A percentile compares a stretch with the other conserved stretches of the same genome.
phyloP scores from a whole-genome alignment of 2,888 invertebrate species.

The Strigamia transsilvanica region DNA sequence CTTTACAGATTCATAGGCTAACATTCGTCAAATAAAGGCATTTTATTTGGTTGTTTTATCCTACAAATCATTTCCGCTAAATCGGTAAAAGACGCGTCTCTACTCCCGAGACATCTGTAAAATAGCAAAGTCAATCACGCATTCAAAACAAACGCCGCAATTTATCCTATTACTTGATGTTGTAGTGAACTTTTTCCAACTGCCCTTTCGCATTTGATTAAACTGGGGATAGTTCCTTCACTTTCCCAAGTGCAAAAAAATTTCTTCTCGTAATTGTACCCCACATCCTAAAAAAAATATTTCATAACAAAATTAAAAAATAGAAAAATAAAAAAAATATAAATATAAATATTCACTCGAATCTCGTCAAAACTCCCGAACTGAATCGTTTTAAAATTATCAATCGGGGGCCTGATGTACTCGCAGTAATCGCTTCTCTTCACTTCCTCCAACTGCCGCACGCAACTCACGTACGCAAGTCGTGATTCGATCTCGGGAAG shows the following conservation, averaged over 20 bases:
- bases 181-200: constrained; percentile 51
- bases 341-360: constrained; percentile 67
- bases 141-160: not conserved
- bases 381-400: constrained; percentile 94
- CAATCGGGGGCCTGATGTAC: constrained; percentile 98
- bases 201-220: constrained; percentile 54
- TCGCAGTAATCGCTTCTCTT: constrained; percentile 97
- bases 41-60: constrained; percentile 65
- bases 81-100: constrained; percentile 75
- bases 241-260: constrained; percentile 86
- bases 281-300: constrained; percentile 73
- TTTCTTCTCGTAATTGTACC: constrained; percentile 84
- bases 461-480: constrained; percentile 97
- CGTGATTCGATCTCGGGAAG: constrained; percentile 97
- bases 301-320: not conserved
- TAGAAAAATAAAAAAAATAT: constrained; percentile 3
- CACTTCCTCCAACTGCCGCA: constrained; percentile 95
- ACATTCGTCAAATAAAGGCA: constrained; percentile 54
- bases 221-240: constrained; percentile 75
- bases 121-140: not conserved
- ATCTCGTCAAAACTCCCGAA: constrained; percentile 98
- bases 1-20: not conserved
- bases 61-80: constrained; percentile 92
- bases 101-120: constrained; percentile 43
- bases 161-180: constrained; percentile 32